Evolutionary conservation across 1,140 invertebrate species (phyloP).

Genomic region (Kradibia gibbosae): DNA sequence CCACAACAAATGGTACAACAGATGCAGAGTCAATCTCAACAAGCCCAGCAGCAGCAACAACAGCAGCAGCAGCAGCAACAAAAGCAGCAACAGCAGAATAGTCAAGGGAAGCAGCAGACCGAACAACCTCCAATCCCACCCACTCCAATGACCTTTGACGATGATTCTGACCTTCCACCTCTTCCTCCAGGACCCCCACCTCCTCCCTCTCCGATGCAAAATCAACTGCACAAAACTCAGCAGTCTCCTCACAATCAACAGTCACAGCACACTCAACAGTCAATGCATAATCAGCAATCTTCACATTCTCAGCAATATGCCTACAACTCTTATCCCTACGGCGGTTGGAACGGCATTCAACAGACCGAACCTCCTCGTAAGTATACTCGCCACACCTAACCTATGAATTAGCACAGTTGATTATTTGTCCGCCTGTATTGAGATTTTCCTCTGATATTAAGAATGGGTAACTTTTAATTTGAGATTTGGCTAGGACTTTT

Average conservation of each 20-base stretch:
- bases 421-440: too few relatives aligned
- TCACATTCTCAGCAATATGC: conserved; percentile 63
- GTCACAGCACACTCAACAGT: conserved; percentile 66
- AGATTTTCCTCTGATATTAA: too few relatives aligned
- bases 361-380: conserved; percentile 55
- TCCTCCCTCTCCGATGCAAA: conserved; percentile 70
- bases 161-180: conserved; percentile 70
- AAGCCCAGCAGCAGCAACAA: conserved; percentile 59
- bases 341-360: conserved; percentile 64
- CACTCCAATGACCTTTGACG: conserved; percentile 66
- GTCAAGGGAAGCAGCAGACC: conserved; percentile 60
- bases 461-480: too few relatives aligned
- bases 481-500: too few relatives aligned
- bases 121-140: conserved; percentile 64
- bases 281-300: conserved; percentile 62
- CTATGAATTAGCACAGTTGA: too few relatives aligned
- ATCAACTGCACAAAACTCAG: conserved; percentile 63
- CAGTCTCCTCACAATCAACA: conserved; percentile 55
- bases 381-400: conserved; percentile 17
- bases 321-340: conserved; percentile 62
- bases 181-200: conserved; percentile 70
- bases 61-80: conserved; percentile 57
- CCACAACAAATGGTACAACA: conserved; percentile 53
- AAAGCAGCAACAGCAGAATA: conserved; percentile 59
- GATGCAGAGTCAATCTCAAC: conserved; percentile 53